Percentiles rank a stretch among this genome's conserved stretches.
Evolutionary conservation across 2,113 vertebrate species (phyloP).

Genomic region (Accipiter virgatus): DNA sequence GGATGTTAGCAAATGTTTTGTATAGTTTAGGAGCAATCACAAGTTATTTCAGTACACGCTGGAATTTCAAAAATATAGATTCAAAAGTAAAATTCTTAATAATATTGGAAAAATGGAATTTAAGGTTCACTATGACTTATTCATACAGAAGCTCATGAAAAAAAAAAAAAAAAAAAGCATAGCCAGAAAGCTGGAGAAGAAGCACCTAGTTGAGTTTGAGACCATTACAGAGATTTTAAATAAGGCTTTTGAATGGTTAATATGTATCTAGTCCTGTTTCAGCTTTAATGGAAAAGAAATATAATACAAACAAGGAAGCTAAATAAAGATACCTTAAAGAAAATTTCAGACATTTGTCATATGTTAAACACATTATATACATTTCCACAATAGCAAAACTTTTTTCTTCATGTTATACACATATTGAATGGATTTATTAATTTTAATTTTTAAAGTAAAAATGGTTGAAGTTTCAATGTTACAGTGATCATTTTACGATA

Average conservation of each 20-base stretch:
- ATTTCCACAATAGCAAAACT: conserved; percentile 28
- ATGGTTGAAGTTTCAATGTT: conserved; percentile 32
- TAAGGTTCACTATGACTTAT: not conserved
- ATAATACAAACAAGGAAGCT: conserved; percentile 35
- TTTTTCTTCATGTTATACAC: not conserved
- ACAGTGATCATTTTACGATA: conserved; percentile 15
- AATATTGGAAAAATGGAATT: conserved; percentile 30
- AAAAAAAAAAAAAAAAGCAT: not conserved
- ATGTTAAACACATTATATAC: not conserved
- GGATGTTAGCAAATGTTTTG: conserved; percentile 7
- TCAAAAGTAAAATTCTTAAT: conserved; percentile 44
- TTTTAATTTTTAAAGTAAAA: conserved; percentile 65
- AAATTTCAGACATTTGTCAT: not conserved
- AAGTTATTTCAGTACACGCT: not conserved
- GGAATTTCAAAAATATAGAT: conserved; percentile 27
- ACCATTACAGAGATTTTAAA: conserved; percentile 46
- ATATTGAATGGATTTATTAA: not conserved
- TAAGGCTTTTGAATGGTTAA: conserved; percentile 50
- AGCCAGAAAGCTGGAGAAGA: not conserved
- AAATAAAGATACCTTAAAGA: conserved; percentile 37
- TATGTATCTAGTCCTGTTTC: conserved; percentile 11
- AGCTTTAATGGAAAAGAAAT: conserved; percentile 54
- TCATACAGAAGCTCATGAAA: not conserved
- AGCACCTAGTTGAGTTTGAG: conserved; percentile 32
- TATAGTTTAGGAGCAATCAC: conserved; percentile 10